phyloP scores from a whole-genome alignment of 1,140 invertebrate species.

The Sycophila sp. region DNA sequence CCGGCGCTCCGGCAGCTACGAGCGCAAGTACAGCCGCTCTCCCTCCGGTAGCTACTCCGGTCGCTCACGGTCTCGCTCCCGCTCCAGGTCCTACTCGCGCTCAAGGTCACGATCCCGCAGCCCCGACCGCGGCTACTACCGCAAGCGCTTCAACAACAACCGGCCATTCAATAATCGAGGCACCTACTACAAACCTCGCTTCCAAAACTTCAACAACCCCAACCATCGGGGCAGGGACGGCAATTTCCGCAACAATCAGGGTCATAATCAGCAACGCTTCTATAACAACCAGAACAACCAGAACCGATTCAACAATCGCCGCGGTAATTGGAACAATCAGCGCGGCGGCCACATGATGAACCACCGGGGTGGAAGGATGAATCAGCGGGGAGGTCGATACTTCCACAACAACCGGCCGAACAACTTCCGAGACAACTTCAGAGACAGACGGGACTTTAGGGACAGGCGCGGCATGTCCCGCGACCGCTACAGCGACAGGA shows the following conservation, averaged over 20 bases:
- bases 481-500: slow-evolving; percentile 67
- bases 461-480: slow-evolving; percentile 66
- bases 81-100: slow-evolving; percentile 70
- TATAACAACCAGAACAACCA: slow-evolving; percentile 58
- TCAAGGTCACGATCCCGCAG: slow-evolving; percentile 70
- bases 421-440: slow-evolving; percentile 72
- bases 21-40: slow-evolving; percentile 68
- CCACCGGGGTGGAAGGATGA: slow-evolving; percentile 45
- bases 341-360: slow-evolving; percentile 33
- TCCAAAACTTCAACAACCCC: slow-evolving; percentile 70
- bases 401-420: slow-evolving; percentile 69
- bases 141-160: slow-evolving; percentile 62
- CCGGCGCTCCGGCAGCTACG: slow-evolving; percentile 68
- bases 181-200: slow-evolving; percentile 80
- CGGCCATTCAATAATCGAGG: slow-evolving; percentile 74
- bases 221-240: slow-evolving; percentile 56
- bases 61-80: slow-evolving; percentile 68
- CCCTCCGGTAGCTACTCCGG: slow-evolving; percentile 63
- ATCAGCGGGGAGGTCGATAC: slow-evolving; percentile 62
- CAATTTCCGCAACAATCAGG: slow-evolving; percentile 62
- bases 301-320: slow-evolving; percentile 51
- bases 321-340: slow-evolving; percentile 42
- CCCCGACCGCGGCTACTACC: slow-evolving; percentile 68
- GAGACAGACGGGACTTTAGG: slow-evolving; percentile 70
- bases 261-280: slow-evolving; percentile 61